phyloP scores from a whole-genome alignment of 1,140 invertebrate genomes.

The Rhagoletis zephyria region DNA sequence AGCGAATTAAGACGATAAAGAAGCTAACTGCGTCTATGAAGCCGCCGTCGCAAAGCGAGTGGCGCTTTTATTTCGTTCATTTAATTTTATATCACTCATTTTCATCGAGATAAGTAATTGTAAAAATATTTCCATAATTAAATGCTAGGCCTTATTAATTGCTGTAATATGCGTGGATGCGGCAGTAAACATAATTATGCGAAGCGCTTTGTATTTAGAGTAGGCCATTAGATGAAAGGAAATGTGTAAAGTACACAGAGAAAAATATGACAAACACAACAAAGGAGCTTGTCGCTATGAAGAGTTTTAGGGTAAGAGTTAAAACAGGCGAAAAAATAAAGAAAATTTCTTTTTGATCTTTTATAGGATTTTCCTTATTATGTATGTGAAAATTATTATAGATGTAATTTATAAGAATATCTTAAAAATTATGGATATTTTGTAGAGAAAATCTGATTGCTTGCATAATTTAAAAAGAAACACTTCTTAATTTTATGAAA shows the following conservation, averaged over 20 bases:
- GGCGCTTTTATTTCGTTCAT: constrained; percentile 5
- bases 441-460: no score
- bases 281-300: background rate
- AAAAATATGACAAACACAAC: background rate
- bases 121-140: constrained; percentile 32
- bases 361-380: no score
- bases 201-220: constrained; percentile 8
- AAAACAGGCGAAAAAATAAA: no score
- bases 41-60: background rate
- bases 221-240: background rate
- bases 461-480: no score
- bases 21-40: background rate
- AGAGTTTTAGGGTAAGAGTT: no score
- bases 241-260: background rate
- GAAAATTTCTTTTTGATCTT: no score
- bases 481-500: no score
- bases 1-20: constrained; percentile 7
- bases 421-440: no score
- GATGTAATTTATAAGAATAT: no score
- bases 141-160: constrained; percentile 36
- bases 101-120: background rate
- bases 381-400: no score
- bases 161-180: constrained; percentile 31
- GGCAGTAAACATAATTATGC: constrained; percentile 35
- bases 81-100: constrained; percentile 28